Conservation (phyloP, 2,888 invertebrate species). For the Metacarcinus magister region DNA sequence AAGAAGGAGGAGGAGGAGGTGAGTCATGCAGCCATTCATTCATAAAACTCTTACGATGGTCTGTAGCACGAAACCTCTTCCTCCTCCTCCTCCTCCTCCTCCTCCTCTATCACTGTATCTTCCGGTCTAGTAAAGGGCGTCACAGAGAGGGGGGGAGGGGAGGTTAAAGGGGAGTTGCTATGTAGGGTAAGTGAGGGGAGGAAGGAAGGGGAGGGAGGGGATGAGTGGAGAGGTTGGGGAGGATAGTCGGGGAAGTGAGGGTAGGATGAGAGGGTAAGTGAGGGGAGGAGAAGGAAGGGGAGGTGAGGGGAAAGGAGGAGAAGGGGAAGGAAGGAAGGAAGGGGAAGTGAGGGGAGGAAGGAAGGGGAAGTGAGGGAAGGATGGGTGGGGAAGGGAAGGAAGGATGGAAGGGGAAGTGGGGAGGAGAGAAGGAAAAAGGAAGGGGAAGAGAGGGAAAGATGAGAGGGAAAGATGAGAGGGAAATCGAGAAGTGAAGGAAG, state of each 20-base stretch:
- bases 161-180: background rate
- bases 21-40: constrained; percentile 26
- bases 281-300: background rate
- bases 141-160: background rate
- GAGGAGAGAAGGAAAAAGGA: too few relatives aligned
- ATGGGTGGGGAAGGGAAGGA: too few relatives aligned
- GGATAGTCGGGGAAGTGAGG: background rate
- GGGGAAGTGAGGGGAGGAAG: too few relatives aligned
- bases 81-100: constrained; percentile 11
- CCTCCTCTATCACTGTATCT: constrained; percentile 1
- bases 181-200: background rate
- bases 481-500: too few relatives aligned
- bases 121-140: background rate
- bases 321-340: background rate
- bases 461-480: too few relatives aligned
- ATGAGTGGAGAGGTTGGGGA: background rate
- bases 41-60: background rate
- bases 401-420: too few relatives aligned
- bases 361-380: too few relatives aligned
- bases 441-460: too few relatives aligned
- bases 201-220: background rate
- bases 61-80: constrained; percentile 4
- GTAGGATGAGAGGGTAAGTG: background rate
- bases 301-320: background rate
- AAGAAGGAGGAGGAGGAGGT: background rate